phyloP scores from a whole-genome alignment of 2,113 vertebrate species.

The Mus musculus region DNA sequence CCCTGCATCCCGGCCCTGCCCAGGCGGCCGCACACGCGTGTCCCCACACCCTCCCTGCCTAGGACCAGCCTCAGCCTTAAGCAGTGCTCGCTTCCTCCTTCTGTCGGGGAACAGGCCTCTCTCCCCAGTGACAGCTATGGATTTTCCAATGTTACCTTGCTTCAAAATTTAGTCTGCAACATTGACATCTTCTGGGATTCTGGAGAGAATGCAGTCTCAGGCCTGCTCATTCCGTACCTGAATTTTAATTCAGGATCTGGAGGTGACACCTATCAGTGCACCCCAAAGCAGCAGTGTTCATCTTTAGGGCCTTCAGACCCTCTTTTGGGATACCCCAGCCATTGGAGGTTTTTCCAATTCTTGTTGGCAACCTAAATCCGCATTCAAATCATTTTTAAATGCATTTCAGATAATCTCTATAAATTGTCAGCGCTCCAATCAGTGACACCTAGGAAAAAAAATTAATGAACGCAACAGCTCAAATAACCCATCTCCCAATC shows the following conservation, averaged over 20 bases:
- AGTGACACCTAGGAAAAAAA: neutral
- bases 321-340: neutral
- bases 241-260: neutral
- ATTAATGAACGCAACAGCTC: neutral
- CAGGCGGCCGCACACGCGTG: neutral
- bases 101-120: neutral
- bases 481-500: neutral
- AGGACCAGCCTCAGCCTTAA: neutral
- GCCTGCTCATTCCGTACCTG: neutral
- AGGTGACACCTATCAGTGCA: neutral
- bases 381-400: neutral
- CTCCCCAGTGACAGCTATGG: neutral
- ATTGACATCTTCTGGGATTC: neutral
- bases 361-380: neutral
- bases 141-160: neutral
- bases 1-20: fast-evolving
- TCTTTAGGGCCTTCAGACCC: neutral
- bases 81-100: neutral
- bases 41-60: neutral
- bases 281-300: neutral
- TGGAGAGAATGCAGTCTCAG: neutral
- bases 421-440: neutral
- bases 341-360: neutral
- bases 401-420: neutral
- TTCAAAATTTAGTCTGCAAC: neutral